Base-by-base conservation (phyloP, 2,797 vertebrate species). In the Enteromius thamalakanensis region DNA sequence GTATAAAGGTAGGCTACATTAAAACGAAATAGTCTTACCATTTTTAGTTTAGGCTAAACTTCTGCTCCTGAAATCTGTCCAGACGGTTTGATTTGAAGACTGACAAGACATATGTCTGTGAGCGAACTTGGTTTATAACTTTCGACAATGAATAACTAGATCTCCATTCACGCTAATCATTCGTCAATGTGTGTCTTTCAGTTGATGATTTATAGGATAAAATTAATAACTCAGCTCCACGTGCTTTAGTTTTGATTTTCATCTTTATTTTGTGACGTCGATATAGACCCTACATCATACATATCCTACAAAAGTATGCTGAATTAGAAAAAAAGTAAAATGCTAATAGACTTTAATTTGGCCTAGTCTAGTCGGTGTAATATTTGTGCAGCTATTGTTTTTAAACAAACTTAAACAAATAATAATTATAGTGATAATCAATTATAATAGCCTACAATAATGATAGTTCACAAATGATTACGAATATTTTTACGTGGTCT, bases 181-280 rank as follows among this genome's bases (percentile, higher is more conserved):
- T 94, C 93, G 92, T 93, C 93, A 95, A 94, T 97, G 97, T 97
- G 96, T 97, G 96, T 96, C 96, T 97, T 97, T 95, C 96, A 95
- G 97, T 98, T 96, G 97, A 98, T 98, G 96, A 98, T 98, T 98
- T 97, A 97, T 98, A 97, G 96, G 95, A 97, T 96, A 96, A 97
- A 99, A 97, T 97, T 97, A 97, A 98, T 95, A 95, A 95, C 92
- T 94, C 88, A 88, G 91, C 94, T 94, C 94, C 97, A 98, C 97
- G 97, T 98, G 97, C 92, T 94, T 95, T 88, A 90, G 94, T 96
- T 96, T 91, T 93, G 90, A 90, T 91, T 89, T 90, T 89, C 80
- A 88, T 85, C 88, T 85, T 89, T 87, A 69, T 76, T 79, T 83
- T 32, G 72, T 67, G 67, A 37, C 79, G 72, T 85, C 79, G 26